A percentile compares a stretch with the other conserved stretches of the same genome.
Evolutionary conservation across 1,140 invertebrate species (phyloP).

Genomic region (Sycobia sp.): DNA sequence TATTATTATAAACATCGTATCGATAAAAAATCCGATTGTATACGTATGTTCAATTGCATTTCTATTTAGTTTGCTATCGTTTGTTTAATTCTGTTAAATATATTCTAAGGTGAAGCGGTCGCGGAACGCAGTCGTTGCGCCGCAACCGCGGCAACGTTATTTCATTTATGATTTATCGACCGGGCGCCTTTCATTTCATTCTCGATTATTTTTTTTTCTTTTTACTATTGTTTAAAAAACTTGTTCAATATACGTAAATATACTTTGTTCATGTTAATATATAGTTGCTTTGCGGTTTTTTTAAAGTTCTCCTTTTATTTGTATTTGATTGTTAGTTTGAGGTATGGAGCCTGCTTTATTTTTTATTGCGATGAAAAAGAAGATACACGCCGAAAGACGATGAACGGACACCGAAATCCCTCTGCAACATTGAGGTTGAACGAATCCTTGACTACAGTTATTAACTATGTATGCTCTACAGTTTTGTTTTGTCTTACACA

Average conservation of each 20-base stretch:
- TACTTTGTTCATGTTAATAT: slow-evolving; percentile 53
- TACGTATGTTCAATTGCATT: slow-evolving; percentile 3
- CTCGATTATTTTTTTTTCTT: too few species aligned
- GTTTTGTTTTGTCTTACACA: slow-evolving; percentile 8
- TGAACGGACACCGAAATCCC: too few species aligned
- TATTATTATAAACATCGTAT: slow-evolving; percentile 35
- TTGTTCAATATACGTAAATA: slow-evolving; percentile 59
- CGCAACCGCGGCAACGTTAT: slow-evolving; percentile 36
- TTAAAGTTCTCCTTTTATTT: slow-evolving; percentile 54
- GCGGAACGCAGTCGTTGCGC: slow-evolving; percentile 51
- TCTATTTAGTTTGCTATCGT: too few species aligned
- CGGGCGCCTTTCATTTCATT: slow-evolving; percentile 21
- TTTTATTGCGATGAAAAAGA: slow-evolving; percentile 41
- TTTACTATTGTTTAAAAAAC: slow-evolving; percentile 29
- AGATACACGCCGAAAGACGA: background rate
- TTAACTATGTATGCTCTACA: too few species aligned
- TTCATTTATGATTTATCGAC: slow-evolving; percentile 24
- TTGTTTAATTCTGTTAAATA: slow-evolving; percentile 25
- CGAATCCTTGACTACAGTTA: too few species aligned
- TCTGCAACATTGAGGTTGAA: too few species aligned
- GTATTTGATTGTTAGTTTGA: slow-evolving; percentile 61
- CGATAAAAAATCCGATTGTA: slow-evolving; percentile 34
- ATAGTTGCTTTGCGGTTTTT: slow-evolving; percentile 51
- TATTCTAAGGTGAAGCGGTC: slow-evolving; percentile 21
- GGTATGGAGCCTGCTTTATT: slow-evolving; percentile 59